These are phyloP conservation scores for Brenthis daphne DNA, from an alignment of 2,888 invertebrate species.

Conservation along the genomic window DNA sequence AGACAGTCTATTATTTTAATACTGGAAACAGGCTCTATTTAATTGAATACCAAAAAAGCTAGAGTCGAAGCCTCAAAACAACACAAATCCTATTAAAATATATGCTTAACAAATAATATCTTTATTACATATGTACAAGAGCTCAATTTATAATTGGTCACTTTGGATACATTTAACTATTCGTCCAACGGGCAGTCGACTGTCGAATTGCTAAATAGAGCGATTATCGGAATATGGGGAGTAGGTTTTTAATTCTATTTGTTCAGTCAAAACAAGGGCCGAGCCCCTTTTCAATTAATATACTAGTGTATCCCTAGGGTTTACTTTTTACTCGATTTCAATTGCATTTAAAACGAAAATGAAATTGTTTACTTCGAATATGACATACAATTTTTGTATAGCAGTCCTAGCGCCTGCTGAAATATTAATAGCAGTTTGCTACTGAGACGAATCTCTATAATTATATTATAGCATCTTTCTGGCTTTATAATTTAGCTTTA, in stretches of 20 bases:
- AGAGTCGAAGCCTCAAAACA: conserved; percentile 20
- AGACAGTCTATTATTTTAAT: conserved; percentile 7
- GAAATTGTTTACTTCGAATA: conserved; percentile 37
- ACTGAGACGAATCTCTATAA: not conserved
- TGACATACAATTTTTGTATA: conserved; percentile 4
- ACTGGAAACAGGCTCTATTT: conserved; percentile 12
- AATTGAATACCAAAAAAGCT: conserved; percentile 22
- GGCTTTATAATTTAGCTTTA: too few relatives aligned
- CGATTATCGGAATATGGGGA: conserved; percentile 61
- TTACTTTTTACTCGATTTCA: conserved; percentile 58
- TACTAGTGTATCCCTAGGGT: conserved; percentile 53
- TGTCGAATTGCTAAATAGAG: conserved; percentile 61
- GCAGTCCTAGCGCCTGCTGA: conserved; percentile 16
- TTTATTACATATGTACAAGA: not conserved
- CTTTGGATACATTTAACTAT: conserved; percentile 30
- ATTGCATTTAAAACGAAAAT: conserved; percentile 55
- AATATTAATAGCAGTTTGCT: conserved; percentile 24
- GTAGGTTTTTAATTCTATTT: conserved; percentile 73
- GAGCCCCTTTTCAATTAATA: conserved; percentile 70
- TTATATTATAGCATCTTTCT: too few relatives aligned
- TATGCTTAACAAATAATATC: conserved; percentile 5
- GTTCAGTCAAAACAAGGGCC: conserved; percentile 72
- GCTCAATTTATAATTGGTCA: not conserved
- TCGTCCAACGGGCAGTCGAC: conserved; percentile 39
- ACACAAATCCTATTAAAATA: conserved; percentile 12